Evolutionary conservation across 2,888 invertebrate species (phyloP).

Genomic region (Drosophila stalkeri): DNA sequence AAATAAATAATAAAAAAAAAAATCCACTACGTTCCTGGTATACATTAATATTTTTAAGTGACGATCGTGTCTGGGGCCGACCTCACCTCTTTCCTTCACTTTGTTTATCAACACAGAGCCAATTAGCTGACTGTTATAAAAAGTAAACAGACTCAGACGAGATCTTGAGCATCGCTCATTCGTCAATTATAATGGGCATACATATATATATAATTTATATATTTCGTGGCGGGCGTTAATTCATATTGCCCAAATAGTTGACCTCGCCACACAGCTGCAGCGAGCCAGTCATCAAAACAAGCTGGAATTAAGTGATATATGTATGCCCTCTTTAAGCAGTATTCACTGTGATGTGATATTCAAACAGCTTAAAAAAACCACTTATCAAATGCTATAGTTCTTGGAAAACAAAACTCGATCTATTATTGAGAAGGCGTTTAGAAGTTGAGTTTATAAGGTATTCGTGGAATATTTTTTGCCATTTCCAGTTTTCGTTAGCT

Average conservation of each 20-base stretch:
- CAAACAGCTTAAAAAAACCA: background rate
- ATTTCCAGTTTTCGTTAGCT: conserved; percentile 1
- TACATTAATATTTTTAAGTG: conserved; percentile 4
- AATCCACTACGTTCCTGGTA: background rate
- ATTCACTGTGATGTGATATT: background rate
- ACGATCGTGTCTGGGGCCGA: conserved; percentile 20
- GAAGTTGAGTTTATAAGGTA: background rate
- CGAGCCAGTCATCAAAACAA: background rate
- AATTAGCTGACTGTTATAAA: conserved; percentile 47
- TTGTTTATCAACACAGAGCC: conserved; percentile 16
- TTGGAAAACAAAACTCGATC: conserved; percentile 6
- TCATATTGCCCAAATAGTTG: conserved; percentile 3
- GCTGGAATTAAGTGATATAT: conserved; percentile 1
- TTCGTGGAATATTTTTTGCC: conserved; percentile 6
- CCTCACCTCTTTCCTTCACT: background rate
- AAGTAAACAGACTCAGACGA: conserved; percentile 49
- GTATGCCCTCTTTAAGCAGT: background rate
- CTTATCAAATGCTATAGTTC: background rate
- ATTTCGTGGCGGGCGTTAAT: conserved; percentile 1
- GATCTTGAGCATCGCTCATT: conserved; percentile 26
- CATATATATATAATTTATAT: background rate
- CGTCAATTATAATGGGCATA: background rate
- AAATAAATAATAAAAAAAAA: background rate
- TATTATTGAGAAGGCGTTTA: background rate
- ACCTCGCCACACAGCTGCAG: conserved; percentile 19